Conservation (phyloP, 1,140 invertebrate genomes). For the Andricus grossulariae region DNA sequence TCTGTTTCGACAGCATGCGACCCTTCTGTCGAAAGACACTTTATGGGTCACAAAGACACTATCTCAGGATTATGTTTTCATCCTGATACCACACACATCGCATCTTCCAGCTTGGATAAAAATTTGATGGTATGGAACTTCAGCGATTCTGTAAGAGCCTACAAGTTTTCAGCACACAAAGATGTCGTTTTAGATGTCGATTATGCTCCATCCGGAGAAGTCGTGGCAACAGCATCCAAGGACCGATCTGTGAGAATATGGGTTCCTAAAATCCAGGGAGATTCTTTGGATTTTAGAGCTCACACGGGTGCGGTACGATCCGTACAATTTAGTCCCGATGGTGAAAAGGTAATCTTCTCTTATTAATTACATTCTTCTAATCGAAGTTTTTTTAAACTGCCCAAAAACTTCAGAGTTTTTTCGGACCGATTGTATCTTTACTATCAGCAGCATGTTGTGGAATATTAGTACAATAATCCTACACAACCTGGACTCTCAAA, state of each 20-base stretch:
- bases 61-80: conserved; percentile 87
- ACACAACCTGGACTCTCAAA: no score
- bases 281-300: conserved; percentile 85
- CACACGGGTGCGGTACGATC: conserved; percentile 87
- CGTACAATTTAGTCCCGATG: conserved; percentile 88
- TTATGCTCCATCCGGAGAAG: conserved; percentile 87
- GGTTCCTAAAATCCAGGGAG: conserved; percentile 88
- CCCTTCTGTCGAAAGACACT: conserved; percentile 85
- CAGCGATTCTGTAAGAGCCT: conserved; percentile 78
- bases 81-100: conserved; percentile 85
- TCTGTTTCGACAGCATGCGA: conserved; percentile 64
- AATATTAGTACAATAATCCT: no score
- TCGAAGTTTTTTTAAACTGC: background rate
- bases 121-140: conserved; percentile 90
- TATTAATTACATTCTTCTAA: conserved; percentile 16
- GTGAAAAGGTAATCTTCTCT: conserved; percentile 75
- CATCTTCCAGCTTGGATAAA: conserved; percentile 86
- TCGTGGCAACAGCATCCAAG: conserved; percentile 88
- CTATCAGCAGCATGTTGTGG: no score
- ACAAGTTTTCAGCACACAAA: conserved; percentile 81
- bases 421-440: no score
- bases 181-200: conserved; percentile 81
- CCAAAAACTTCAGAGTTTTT: no score
- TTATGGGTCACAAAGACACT: conserved; percentile 85
- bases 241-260: conserved; percentile 90